A percentile compares a stretch with the other conserved stretches of the same genome.
Conservation (phyloP, 1,140 invertebrate species). For the Conus ventricosus region DNA sequence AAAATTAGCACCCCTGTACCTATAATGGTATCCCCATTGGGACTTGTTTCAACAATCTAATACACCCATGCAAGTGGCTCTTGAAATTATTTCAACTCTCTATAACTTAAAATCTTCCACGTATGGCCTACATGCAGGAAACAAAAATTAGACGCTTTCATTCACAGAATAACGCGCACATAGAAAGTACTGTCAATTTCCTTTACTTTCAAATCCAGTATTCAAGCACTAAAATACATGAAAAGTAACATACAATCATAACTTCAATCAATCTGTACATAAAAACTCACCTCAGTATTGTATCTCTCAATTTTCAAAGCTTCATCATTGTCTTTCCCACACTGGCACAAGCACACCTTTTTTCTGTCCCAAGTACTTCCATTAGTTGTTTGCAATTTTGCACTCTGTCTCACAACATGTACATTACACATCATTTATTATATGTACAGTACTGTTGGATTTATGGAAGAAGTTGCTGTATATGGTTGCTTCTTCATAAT, state of each 20-base stretch:
- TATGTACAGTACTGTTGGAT: constrained; percentile 27
- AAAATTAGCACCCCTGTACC: no score
- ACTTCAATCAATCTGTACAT: constrained; percentile 27
- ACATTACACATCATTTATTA: constrained; percentile 11
- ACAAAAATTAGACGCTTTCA: no score
- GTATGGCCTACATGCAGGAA: no score
- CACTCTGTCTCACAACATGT: constrained; percentile 5
- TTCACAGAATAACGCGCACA: not conserved
- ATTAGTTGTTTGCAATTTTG: not conserved
- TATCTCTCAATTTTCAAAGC: not conserved
- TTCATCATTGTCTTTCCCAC: not conserved
- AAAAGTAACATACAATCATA: constrained; percentile 23
- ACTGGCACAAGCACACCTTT: constrained; percentile 16
- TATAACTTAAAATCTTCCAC: no score
- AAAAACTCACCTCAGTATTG: constrained; percentile 15
- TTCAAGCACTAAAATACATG: constrained; percentile 32
- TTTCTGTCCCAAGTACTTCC: not conserved
- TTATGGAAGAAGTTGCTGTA: constrained; percentile 16
- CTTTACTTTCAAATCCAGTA: constrained; percentile 33
- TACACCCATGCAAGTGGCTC: no score
- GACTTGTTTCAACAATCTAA: no score
- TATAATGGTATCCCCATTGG: no score
- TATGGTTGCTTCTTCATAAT: not conserved
- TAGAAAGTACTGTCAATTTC: not conserved
- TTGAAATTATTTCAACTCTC: no score